Evolutionary conservation across 2,113 vertebrate species (phyloP).

Genomic region (Piaya cayana): DNA sequence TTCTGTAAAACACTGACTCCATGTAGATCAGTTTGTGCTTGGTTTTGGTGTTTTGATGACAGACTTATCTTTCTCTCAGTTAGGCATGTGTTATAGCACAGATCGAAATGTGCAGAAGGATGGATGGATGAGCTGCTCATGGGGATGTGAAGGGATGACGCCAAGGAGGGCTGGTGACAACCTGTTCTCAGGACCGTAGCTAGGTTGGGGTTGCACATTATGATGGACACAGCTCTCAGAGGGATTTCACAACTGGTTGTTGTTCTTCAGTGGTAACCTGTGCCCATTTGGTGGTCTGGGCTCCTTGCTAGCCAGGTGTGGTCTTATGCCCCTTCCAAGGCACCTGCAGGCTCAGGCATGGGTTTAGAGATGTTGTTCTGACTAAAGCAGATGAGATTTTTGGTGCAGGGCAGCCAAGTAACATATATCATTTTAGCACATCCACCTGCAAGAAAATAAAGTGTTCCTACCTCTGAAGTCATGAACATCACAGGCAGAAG

Average conservation of each 20-base stretch:
- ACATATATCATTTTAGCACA: no score
- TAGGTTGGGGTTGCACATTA: background rate
- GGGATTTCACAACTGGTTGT: background rate
- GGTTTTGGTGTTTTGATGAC: background rate
- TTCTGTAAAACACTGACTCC: background rate
- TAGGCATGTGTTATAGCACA: background rate
- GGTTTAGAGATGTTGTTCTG: background rate
- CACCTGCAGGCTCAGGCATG: background rate
- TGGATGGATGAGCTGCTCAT: background rate
- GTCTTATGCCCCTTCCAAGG: background rate
- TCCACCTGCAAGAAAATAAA: no score
- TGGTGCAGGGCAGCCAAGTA: background rate
- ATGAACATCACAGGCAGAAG: background rate
- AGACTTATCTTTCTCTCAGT: background rate
- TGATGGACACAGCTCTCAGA: background rate
- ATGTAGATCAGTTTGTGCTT: background rate
- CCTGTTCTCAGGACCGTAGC: background rate
- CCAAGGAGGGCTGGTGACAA: background rate
- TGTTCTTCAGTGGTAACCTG: background rate
- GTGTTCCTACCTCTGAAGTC: background rate
- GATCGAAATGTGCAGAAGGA: rapidly evolving
- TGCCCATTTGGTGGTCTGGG: background rate
- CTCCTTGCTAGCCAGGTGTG: background rate
- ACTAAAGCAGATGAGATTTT: background rate
- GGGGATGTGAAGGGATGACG: background rate